Conservation (phyloP, 2,113 vertebrate species). For the Sylvia atricapilla region DNA sequence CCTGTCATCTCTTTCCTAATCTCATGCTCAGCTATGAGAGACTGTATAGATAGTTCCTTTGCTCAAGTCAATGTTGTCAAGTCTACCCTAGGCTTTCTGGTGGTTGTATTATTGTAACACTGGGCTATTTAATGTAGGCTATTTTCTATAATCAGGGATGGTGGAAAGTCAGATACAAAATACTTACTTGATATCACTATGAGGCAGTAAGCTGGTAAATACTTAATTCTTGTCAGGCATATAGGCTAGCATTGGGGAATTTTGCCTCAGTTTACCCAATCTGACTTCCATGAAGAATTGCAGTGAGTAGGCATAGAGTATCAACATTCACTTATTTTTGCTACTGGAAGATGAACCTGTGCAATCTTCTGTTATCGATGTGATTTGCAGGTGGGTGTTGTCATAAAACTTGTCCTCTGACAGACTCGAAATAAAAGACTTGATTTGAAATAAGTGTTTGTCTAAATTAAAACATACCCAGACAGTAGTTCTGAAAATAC, state of each 20-base stretch:
- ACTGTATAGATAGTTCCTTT: not conserved
- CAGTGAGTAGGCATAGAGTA: not conserved
- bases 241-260: not conserved
- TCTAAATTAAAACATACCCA: not conserved
- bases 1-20: not conserved
- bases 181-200: not conserved
- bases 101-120: not conserved
- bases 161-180: not conserved
- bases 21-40: accelerated
- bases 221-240: not conserved
- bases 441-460: not conserved
- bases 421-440: not conserved
- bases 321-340: not conserved
- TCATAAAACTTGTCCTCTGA: not conserved
- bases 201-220: not conserved
- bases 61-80: not conserved
- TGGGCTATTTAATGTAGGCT: not conserved
- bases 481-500: not conserved
- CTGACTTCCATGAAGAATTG: not conserved
- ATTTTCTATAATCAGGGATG: not conserved
- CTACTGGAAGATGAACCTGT: not conserved
- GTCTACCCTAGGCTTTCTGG: not conserved
- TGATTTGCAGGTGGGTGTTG: not conserved
- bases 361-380: not conserved
- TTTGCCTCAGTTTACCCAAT: not conserved